A percentile compares a stretch with the other conserved stretches of the same genome.
phyloP scores from a whole-genome alignment of 2,797 vertebrate species.

The Galaxias olidus region DNA sequence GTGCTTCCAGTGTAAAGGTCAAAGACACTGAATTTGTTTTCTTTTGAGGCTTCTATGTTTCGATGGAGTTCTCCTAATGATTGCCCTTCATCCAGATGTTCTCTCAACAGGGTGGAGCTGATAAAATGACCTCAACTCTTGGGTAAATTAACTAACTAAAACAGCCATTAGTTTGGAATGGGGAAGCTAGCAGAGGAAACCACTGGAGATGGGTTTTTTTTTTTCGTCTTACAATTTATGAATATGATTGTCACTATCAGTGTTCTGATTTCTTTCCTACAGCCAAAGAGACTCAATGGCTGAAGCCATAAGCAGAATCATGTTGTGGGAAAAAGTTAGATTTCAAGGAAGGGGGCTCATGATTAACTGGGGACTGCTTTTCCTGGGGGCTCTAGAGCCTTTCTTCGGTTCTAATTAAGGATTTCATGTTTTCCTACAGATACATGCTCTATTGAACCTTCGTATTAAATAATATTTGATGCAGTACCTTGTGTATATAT shows the following conservation, averaged over 20 bases:
- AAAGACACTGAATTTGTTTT: constrained; percentile 48
- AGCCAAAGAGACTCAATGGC: constrained; percentile 58
- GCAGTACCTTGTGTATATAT: constrained; percentile 69
- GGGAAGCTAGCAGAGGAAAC: constrained; percentile 35
- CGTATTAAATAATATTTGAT: constrained; percentile 54
- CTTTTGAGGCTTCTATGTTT: constrained; percentile 16
- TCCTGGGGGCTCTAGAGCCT: constrained; percentile 22
- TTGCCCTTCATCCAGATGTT: constrained; percentile 29
- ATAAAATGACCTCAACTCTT: constrained; percentile 38
- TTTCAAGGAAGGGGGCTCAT: constrained; percentile 10
- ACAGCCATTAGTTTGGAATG: constrained; percentile 33
- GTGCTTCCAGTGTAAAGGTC: constrained; percentile 36
- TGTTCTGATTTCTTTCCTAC: constrained; percentile 42
- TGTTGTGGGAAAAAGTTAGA: constrained; percentile 22
- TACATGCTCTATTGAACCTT: constrained; percentile 58
- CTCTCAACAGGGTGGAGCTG: constrained; percentile 23
- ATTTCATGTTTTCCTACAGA: constrained; percentile 53
- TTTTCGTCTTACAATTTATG: constrained; percentile 25
- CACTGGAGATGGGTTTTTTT: constrained; percentile 63
- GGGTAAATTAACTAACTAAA: constrained; percentile 25
- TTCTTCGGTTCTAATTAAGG: constrained; percentile 40
- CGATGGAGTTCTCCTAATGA: constrained; percentile 7
- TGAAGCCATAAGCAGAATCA: constrained; percentile 42
- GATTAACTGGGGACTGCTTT: constrained; percentile 14
- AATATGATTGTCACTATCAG: constrained; percentile 32